Evolutionary conservation across 2,888 invertebrate genomes (phyloP).

Genomic region (Adineta ricciae): DNA sequence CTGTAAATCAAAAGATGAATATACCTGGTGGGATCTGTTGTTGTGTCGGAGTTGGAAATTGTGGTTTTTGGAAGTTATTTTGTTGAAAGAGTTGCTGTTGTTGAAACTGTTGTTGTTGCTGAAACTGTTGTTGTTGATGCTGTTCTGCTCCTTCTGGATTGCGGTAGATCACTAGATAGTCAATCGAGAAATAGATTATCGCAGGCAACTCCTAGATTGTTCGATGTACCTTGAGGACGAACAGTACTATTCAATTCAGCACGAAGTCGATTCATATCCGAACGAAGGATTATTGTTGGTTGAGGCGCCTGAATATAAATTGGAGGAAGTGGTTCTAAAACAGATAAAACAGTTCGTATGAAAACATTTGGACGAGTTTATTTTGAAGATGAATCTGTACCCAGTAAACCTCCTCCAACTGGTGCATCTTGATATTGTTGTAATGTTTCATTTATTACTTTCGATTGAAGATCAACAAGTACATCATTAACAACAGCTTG

Average conservation of each 20-base stretch:
- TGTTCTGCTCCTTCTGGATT: neutral
- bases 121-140: neutral
- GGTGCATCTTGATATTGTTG: neutral
- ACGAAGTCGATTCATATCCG: slow-evolving; percentile 14
- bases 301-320: slow-evolving; percentile 33
- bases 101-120: neutral
- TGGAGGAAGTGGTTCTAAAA: slow-evolving; percentile 20
- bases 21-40: neutral
- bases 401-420: neutral
- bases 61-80: neutral
- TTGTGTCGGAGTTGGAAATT: neutral
- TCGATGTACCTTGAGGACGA: neutral
- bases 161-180: neutral
- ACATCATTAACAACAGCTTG: slow-evolving; percentile 1
- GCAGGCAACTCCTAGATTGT: neutral
- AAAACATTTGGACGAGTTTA: neutral
- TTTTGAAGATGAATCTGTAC: neutral
- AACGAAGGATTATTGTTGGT: slow-evolving; percentile 31
- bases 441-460: neutral
- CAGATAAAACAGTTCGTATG: neutral
- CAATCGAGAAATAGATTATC: neutral
- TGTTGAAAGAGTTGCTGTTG: neutral
- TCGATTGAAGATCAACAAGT: neutral
- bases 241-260: neutral
- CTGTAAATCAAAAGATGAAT: neutral